These are phyloP conservation scores for Aricia agestis DNA, from an alignment of 1,140 invertebrate species.

Conservation along the genomic window DNA sequence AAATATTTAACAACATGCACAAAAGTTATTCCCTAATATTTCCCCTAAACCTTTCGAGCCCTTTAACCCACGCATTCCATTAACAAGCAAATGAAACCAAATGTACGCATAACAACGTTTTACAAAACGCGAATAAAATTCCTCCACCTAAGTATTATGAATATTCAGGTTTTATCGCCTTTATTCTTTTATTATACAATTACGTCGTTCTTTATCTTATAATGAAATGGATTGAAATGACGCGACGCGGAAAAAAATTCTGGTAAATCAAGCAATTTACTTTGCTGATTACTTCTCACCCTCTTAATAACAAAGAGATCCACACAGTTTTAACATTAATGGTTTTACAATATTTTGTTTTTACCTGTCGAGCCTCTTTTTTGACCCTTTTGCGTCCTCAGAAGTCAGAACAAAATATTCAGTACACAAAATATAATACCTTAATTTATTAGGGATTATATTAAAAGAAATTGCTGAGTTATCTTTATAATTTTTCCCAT, in stretches of 20 bases:
- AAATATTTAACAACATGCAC: neutral
- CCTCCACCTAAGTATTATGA: neutral
- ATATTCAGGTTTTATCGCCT: neutral
- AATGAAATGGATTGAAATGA: neutral
- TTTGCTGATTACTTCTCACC: neutral
- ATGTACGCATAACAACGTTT: neutral
- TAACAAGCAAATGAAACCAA: neutral
- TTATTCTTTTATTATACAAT: slow-evolving; percentile 1
- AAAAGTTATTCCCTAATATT: neutral
- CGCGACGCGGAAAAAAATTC: neutral
- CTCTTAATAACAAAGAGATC: neutral
- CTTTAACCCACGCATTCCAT: neutral
- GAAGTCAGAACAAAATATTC: too few species aligned
- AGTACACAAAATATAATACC: too few species aligned
- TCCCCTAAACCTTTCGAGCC: neutral
- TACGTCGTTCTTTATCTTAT: neutral
- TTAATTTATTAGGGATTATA: too few species aligned
- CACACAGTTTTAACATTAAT: too few species aligned
- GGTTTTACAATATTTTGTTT: too few species aligned
- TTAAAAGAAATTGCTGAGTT: too few species aligned
- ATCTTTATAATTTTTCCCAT: too few species aligned
- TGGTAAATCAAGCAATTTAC: neutral
- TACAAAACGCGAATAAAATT: neutral
- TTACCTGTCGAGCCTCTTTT: too few species aligned
- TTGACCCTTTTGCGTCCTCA: too few species aligned